Evolutionary conservation across 2,797 vertebrate species (phyloP).

Genomic region (Otolemur crassicaudatus): DNA sequence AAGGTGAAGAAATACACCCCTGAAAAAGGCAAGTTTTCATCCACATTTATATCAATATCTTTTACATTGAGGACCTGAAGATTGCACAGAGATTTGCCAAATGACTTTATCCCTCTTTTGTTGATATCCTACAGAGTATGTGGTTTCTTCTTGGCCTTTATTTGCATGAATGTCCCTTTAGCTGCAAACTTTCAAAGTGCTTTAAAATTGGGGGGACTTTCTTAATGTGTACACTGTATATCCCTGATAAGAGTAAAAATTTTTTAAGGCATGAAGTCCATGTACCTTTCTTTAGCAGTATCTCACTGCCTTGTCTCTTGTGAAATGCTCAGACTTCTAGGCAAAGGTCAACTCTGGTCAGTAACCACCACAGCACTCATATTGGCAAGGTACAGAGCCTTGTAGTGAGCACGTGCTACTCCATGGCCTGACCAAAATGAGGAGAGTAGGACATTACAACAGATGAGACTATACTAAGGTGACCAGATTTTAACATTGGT

Average conservation of each 20-base stretch:
- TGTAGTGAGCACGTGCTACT: rapidly evolving
- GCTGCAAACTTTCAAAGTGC: background rate
- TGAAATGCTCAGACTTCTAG: background rate
- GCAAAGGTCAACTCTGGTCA: background rate
- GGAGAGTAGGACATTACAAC: background rate
- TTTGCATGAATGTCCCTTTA: background rate
- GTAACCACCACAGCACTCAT: background rate
- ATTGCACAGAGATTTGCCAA: background rate
- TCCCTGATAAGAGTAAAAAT: background rate
- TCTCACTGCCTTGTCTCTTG: background rate
- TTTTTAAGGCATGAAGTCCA: background rate
- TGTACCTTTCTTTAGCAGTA: background rate
- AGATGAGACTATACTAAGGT: background rate
- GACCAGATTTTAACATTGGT: too few species aligned
- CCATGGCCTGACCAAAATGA: background rate
- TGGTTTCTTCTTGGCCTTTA: background rate
- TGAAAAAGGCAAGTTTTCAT: conserved; percentile 73
- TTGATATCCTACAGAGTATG: background rate
- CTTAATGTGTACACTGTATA: background rate
- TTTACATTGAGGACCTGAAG: background rate
- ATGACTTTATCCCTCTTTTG: background rate
- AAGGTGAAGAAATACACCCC: conserved; percentile 92
- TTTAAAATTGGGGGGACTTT: background rate
- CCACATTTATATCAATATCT: background rate
- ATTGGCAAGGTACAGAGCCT: background rate